Conservation (phyloP, 2,113 vertebrate species). For the Hymenochirus boettgeri region DNA sequence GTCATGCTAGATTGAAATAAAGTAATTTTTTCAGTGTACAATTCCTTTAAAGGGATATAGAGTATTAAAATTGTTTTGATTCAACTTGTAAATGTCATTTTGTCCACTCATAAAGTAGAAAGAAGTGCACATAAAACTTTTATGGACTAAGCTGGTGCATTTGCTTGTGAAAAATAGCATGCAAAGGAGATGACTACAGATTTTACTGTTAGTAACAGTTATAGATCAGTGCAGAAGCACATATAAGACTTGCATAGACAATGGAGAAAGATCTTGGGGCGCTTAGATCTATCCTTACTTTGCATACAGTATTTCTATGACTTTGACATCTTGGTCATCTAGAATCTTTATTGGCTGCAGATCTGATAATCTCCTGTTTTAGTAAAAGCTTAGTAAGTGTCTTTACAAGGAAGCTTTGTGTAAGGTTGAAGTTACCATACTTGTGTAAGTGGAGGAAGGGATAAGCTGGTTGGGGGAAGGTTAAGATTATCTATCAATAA, state of each 20-base stretch:
- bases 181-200: no score
- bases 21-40: no score
- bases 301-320: not conserved
- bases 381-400: conserved; percentile 12
- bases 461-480: conserved; percentile 11
- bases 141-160: no score
- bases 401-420: not conserved
- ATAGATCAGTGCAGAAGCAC: no score
- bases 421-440: conserved; percentile 8
- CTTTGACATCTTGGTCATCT: conserved; percentile 10
- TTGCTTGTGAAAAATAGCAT: no score
- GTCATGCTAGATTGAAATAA: no score
- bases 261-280: not conserved
- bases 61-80: no score
- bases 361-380: conserved; percentile 13
- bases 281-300: not conserved
- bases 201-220: no score
- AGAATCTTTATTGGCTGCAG: not conserved
- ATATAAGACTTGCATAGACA: not conserved
- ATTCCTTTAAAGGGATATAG: no score
- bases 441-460: conserved; percentile 2
- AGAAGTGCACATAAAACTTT: no score
- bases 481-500: conserved; percentile 1
- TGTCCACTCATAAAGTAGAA: no score
- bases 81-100: no score